Evolutionary conservation across 2,888 invertebrate species (phyloP).

Genomic region (Limenitis arthemis): DNA sequence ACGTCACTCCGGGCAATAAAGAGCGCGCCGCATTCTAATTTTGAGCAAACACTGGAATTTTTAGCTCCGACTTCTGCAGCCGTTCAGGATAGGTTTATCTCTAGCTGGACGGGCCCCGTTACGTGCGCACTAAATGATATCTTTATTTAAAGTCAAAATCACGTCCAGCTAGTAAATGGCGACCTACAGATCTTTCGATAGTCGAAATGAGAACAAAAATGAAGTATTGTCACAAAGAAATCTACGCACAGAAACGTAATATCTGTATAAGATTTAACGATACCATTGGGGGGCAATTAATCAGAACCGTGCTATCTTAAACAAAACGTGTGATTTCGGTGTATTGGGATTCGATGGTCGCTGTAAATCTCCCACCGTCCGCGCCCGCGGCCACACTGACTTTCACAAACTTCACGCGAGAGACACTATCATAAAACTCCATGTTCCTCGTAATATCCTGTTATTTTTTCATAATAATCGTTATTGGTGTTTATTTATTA

Average conservation of each 20-base stretch:
- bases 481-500: constrained; percentile 73
- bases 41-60: constrained; percentile 61
- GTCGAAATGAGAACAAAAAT: constrained; percentile 40
- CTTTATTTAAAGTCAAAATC: constrained; percentile 53
- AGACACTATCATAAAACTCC: constrained; percentile 59
- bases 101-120: constrained; percentile 43
- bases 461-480: constrained; percentile 71
- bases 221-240: constrained; percentile 56
- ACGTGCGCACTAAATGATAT: constrained; percentile 47
- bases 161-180: constrained; percentile 38
- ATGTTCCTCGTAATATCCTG: constrained; percentile 62
- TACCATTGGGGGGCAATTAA: constrained; percentile 60
- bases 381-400: constrained; percentile 52
- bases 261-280: constrained; percentile 54
- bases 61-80: constrained; percentile 46
- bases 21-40: constrained; percentile 67
- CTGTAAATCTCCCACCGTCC: constrained; percentile 55
- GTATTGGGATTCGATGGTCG: constrained; percentile 46
- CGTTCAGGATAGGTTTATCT: constrained; percentile 43
- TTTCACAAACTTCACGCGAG: constrained; percentile 57
- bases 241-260: constrained; percentile 46
- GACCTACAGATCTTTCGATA: constrained; percentile 39
- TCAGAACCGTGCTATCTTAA: constrained; percentile 51
- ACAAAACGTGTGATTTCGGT: constrained; percentile 65
- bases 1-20: constrained; percentile 66